A percentile compares a stretch with the other conserved stretches of the same genome.
Evolutionary conservation across 2,113 vertebrate genomes (phyloP).

Genomic region (Promerops cafer): DNA sequence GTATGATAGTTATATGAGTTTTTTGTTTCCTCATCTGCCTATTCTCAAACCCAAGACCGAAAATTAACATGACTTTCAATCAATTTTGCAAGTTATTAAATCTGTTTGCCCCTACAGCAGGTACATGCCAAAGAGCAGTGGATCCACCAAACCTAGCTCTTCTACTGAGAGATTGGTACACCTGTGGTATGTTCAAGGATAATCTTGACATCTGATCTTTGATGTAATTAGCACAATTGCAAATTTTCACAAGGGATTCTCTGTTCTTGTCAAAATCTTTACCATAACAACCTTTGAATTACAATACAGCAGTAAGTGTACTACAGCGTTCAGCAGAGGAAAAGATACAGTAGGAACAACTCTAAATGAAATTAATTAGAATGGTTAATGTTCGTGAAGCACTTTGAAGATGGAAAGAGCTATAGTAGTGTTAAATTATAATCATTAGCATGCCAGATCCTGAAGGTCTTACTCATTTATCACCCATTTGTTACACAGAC

Average conservation of each 20-base stretch:
- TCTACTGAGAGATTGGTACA: constrained; percentile 3
- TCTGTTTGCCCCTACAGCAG: not conserved
- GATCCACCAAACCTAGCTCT: constrained; percentile 34
- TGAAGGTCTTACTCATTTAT: constrained; percentile 53
- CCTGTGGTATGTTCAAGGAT: not conserved
- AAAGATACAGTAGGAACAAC: constrained; percentile 52
- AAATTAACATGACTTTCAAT: constrained; percentile 28
- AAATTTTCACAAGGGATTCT: constrained; percentile 66
- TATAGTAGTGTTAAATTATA: constrained; percentile 44
- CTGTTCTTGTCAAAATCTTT: constrained; percentile 71
- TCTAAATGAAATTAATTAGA: constrained; percentile 69
- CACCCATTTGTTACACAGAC: constrained; percentile 32
- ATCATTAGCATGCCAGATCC: constrained; percentile 48
- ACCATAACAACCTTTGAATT: constrained; percentile 66
- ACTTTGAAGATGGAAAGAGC: constrained; percentile 52
- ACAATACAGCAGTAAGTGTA: constrained; percentile 59
- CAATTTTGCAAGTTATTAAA: constrained; percentile 3
- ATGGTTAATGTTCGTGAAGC: constrained; percentile 40
- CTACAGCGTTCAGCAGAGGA: constrained; percentile 22
- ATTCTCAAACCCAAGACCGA: constrained; percentile 17
- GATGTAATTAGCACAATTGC: constrained; percentile 64
- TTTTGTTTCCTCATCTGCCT: not conserved
- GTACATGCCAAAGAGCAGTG: not conserved
- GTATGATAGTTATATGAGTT: not conserved
- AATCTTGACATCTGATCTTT: constrained; percentile 50